Percentiles rank a stretch among this genome's conserved stretches.
These are phyloP conservation scores for Bergia puertoricense DNA, from an alignment of 92 coral and sea anemone species.

Conservation along the genomic window DNA sequence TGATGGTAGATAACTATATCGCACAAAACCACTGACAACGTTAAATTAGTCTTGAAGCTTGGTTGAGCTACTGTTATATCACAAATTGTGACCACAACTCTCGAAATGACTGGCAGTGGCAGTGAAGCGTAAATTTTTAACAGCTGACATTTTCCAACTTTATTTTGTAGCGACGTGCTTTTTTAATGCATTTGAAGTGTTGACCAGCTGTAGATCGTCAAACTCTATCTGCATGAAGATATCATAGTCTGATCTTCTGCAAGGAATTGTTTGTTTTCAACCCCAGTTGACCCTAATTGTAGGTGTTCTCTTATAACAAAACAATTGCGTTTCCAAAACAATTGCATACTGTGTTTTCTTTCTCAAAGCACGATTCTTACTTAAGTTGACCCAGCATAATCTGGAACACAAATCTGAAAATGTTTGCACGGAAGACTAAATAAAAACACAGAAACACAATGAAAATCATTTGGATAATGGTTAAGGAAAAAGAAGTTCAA, in stretches of 20 bases:
- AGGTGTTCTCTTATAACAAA: neutral
- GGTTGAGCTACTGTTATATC: neutral
- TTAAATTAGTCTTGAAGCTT: neutral
- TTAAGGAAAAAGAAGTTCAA: neutral
- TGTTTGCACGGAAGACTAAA: conserved; percentile 32
- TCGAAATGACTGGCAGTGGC: neutral
- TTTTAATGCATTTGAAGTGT: neutral
- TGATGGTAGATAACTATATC: neutral
- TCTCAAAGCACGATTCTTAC: neutral
- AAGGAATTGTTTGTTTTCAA: conserved; percentile 26
- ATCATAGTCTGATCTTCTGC: neutral
- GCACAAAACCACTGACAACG: neutral
- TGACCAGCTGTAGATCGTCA: neutral
- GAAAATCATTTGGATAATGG: neutral
- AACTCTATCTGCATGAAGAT: neutral
- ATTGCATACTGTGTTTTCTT: neutral
- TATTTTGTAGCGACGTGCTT: neutral
- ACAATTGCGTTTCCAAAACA: conserved; percentile 43
- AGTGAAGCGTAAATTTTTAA: conserved; percentile 8
- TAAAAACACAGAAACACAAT: conserved; percentile 15
- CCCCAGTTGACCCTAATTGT: conserved; percentile 14
- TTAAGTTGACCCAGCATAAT: neutral
- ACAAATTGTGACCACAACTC: conserved; percentile 6
- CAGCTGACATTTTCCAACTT: neutral
- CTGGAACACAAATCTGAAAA: neutral